Percentiles rank a stretch among this genome's conserved stretches.
phyloP scores from a whole-genome alignment of 2,797 vertebrate genomes.

The Periparus ater region DNA sequence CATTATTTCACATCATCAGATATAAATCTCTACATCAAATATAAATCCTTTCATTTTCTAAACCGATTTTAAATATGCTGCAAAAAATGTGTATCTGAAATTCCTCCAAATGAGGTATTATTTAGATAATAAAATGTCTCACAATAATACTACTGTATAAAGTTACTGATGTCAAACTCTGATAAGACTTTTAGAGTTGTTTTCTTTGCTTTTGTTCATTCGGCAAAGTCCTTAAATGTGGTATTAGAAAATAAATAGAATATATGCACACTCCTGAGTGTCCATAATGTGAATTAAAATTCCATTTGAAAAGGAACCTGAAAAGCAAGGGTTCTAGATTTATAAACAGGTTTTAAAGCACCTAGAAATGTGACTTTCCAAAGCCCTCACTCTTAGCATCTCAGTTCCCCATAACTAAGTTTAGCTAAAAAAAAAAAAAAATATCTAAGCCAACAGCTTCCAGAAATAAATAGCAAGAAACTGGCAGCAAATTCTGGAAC shows the following conservation, averaged over 20 bases:
- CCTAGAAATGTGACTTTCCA: not conserved
- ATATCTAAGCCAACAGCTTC: not conserved
- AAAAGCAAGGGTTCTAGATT: not conserved
- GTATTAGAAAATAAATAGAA: not conserved
- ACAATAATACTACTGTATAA: not conserved
- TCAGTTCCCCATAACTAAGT: not conserved
- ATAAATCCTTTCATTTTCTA: not conserved
- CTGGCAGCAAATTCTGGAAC: constrained; percentile 4
- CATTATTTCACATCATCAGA: not conserved
- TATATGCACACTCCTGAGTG: not conserved
- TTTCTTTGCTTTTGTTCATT: not conserved
- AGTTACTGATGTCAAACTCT: not conserved
- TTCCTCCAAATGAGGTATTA: not conserved
- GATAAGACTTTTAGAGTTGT: not conserved
- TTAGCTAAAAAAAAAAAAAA: not conserved
- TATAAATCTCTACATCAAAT: not conserved
- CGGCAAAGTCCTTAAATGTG: not conserved
- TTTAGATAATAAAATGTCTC: not conserved
- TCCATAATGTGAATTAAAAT: not conserved
- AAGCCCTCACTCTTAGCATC: not conserved
- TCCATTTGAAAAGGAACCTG: not conserved
- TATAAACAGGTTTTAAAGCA: not conserved
- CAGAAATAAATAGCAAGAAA: constrained; percentile 16
- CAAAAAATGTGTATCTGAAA: not conserved
- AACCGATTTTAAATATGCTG: not conserved